A percentile compares a stretch with the other conserved stretches of the same genome.
Conservation (phyloP, 2,888 invertebrate genomes). For the Lymantria dispar region DNA sequence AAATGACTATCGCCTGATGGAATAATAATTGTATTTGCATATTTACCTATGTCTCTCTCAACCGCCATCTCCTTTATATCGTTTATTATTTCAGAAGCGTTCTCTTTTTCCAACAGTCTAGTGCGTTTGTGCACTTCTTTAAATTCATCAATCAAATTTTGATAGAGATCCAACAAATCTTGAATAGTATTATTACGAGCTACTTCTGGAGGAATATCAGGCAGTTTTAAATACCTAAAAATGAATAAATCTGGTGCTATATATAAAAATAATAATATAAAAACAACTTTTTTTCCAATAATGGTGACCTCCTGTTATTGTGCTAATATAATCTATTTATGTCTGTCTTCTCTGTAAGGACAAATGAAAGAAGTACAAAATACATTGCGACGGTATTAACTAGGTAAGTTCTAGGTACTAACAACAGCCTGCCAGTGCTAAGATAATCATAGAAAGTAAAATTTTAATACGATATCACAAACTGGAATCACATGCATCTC, state of each 20-base stretch:
- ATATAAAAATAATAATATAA: no score
- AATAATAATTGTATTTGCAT: slow-evolving; percentile 3
- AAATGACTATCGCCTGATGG: background rate
- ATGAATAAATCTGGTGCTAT: background rate
- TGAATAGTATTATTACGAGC: slow-evolving; percentile 88
- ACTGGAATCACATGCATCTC: no score
- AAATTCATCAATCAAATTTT: slow-evolving; percentile 89
- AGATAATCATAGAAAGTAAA: no score
- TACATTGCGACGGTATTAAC: no score
- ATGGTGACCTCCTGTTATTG: no score
- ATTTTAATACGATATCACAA: no score
- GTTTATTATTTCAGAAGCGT: slow-evolving; percentile 90
- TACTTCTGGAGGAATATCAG: slow-evolving; percentile 89
- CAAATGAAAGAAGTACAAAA: no score
- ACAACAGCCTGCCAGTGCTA: no score
- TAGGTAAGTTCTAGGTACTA: no score
- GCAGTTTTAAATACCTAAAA: slow-evolving; percentile 73
- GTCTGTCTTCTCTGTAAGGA: no score
- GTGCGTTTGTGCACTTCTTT: slow-evolving; percentile 89
- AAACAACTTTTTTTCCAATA: no score
- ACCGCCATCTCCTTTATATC: slow-evolving; percentile 94
- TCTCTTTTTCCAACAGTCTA: slow-evolving; percentile 83
- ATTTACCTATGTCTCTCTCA: slow-evolving; percentile 89
- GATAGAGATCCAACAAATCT: slow-evolving; percentile 87
- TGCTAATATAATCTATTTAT: no score